phyloP scores from a whole-genome alignment of 2,888 invertebrate species.

The Acleris cristana region DNA sequence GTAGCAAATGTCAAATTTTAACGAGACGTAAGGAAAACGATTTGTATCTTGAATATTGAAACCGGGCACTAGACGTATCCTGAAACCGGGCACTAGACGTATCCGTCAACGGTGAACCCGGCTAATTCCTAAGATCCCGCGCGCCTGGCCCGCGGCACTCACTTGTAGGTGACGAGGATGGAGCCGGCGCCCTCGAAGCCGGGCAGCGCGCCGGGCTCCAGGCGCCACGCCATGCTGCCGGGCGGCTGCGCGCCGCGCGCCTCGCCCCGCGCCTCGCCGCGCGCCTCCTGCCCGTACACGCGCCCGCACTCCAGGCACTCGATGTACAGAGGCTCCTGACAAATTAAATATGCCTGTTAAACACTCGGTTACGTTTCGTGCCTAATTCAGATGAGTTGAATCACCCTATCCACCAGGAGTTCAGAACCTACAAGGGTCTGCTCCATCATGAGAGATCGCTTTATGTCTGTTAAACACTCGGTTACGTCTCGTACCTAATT shows the following conservation, averaged over 20 bases:
- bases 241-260: slow-evolving; percentile 87
- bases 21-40: no score
- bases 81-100: no score
- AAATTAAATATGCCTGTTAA: background rate
- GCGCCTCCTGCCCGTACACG: slow-evolving; percentile 91
- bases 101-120: no score
- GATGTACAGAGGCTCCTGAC: slow-evolving; percentile 86
- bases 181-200: slow-evolving; percentile 83
- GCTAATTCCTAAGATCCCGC: no score
- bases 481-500: no score
- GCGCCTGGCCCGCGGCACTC: background rate
- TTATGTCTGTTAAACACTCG: no score
- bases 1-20: no score
- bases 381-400: background rate
- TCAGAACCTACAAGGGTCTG: no score
- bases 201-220: slow-evolving; percentile 87
- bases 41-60: no score
- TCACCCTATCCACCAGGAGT: no score
- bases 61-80: no score
- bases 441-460: no score
- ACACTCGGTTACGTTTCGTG: background rate
- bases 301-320: slow-evolving; percentile 95
- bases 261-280: slow-evolving; percentile 77
- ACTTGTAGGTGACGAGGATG: slow-evolving; percentile 93
- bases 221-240: slow-evolving; percentile 92